These are phyloP conservation scores for Scolopax mira DNA, from an alignment of 2,113 vertebrate species.

Conservation along the genomic window DNA sequence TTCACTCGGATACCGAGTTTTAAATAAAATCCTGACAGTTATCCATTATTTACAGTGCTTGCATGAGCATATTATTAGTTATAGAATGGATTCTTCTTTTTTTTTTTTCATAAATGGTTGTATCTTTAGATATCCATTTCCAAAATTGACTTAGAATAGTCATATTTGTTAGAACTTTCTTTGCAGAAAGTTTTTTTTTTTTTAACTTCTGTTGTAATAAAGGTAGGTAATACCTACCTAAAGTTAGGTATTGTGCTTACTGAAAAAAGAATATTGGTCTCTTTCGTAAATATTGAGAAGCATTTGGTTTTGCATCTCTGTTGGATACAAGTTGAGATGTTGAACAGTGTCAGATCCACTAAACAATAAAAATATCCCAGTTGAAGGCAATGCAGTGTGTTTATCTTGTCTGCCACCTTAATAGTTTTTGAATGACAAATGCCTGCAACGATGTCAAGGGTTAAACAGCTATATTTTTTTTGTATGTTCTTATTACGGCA, in stretches of 20 bases:
- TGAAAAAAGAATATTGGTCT: background rate
- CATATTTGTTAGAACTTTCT: background rate
- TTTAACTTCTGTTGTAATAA: background rate
- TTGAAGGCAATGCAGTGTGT: background rate
- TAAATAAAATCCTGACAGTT: conserved; percentile 16
- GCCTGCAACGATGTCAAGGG: background rate
- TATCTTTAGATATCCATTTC: background rate
- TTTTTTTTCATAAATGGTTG: background rate
- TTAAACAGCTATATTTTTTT: background rate
- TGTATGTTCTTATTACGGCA: background rate
- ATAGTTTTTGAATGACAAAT: background rate
- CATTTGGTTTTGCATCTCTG: background rate
- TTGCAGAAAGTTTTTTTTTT: background rate
- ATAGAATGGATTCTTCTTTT: background rate
- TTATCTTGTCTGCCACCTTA: background rate
- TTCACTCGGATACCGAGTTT: conserved; percentile 32
- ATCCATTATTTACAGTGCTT: background rate
- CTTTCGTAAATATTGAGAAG: background rate
- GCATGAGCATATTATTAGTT: background rate
- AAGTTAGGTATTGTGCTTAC: background rate
- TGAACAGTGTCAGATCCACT: background rate
- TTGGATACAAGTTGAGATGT: background rate
- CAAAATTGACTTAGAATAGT: background rate
- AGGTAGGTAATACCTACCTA: too few relatives aligned
- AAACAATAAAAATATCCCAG: background rate